A percentile compares a stretch with the other conserved stretches of the same genome.
Conservation (phyloP, 2,797 vertebrate species). For the Macroramphosus scolopax region DNA sequence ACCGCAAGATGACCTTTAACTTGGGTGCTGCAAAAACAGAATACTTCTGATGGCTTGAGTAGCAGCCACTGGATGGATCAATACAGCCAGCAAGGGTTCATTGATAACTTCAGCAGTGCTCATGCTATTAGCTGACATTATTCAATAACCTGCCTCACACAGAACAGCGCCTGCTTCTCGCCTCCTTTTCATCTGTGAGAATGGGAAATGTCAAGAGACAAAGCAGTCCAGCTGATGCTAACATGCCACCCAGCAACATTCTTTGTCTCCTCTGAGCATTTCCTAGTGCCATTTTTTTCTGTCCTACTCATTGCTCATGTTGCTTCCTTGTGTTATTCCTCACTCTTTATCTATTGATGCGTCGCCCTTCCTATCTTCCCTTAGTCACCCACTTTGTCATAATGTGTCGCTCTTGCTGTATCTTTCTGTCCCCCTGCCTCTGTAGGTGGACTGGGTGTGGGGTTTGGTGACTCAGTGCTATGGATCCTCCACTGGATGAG, state of each 20-base stretch:
- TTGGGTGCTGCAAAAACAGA: conserved; percentile 19
- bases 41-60: conserved; percentile 10
- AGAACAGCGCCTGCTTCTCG: conserved; percentile 10
- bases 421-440: too few species aligned
- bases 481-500: conserved; percentile 57
- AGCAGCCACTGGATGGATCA: conserved; percentile 16
- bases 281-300: conserved; percentile 3
- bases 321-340: neutral
- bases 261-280: neutral
- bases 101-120: conserved; percentile 28
- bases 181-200: conserved; percentile 19
- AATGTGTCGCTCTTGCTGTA: too few species aligned
- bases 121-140: conserved; percentile 50
- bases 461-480: conserved; percentile 64
- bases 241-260: conserved; percentile 11
- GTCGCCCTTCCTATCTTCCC: too few species aligned
- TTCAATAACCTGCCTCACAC: conserved; percentile 43
- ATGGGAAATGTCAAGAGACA: conserved; percentile 52
- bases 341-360: neutral
- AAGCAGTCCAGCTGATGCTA: conserved; percentile 3
- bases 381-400: too few species aligned
- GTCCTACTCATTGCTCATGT: neutral
- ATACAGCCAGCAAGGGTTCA: conserved; percentile 25
- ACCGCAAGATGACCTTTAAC: conserved; percentile 43
- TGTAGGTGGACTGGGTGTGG: conserved; percentile 53